Conservation (phyloP, 2,888 invertebrate genomes). For the Sclerodermus sp. region DNA sequence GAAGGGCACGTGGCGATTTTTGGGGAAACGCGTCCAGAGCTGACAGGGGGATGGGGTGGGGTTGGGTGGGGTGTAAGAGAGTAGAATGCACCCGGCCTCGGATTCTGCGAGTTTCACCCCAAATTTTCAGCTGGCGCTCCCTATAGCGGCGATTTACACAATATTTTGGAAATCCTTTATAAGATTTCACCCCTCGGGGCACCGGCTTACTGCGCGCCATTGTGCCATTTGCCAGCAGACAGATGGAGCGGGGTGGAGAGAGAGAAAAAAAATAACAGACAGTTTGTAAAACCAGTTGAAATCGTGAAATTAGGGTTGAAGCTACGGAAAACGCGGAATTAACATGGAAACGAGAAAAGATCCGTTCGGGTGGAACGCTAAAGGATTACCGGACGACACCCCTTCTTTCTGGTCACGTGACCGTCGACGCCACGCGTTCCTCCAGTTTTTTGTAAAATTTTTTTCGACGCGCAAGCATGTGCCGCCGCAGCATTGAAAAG, state of each 20-base stretch:
- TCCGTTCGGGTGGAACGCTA: constrained; percentile 21
- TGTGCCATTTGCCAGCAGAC: constrained; percentile 29
- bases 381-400: no score
- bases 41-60: not conserved
- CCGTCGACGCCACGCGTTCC: no score
- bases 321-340: constrained; percentile 24
- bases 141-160: constrained; percentile 52
- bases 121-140: constrained; percentile 51
- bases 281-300: constrained; percentile 42
- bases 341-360: constrained; percentile 27
- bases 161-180: constrained; percentile 59
- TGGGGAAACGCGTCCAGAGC: no score
- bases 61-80: constrained; percentile 1
- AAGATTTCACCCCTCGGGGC: constrained; percentile 28
- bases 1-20: constrained; percentile 21
- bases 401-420: no score
- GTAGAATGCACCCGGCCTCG: constrained; percentile 13
- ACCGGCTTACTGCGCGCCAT: constrained; percentile 29
- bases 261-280: constrained; percentile 24
- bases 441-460: no score
- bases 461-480: no score
- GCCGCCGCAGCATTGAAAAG: no score
- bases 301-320: constrained; percentile 52
- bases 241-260: constrained; percentile 19
- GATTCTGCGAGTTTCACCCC: constrained; percentile 50